Conservation (phyloP, 2,113 vertebrate genomes). For the Syngnathus scovelli region DNA sequence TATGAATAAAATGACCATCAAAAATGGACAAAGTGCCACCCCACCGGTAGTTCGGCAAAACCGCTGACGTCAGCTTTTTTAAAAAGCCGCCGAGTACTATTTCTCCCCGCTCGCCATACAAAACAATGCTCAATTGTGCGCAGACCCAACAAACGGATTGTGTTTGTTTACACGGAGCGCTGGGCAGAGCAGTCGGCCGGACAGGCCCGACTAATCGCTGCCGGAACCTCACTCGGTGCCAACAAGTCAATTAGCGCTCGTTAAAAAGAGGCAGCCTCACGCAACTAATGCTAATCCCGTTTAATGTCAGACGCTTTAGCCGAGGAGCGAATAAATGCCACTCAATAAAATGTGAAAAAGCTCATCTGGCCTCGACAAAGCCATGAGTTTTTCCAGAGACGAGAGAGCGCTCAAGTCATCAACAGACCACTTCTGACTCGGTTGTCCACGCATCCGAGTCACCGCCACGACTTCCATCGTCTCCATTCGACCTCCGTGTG, state of each 20-base stretch:
- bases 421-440: slow-evolving; percentile 13
- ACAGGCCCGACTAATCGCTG: slow-evolving; percentile 30
- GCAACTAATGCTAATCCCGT: slow-evolving; percentile 63
- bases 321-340: too few species aligned
- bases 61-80: slow-evolving; percentile 20
- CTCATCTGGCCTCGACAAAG: too few species aligned
- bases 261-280: slow-evolving; percentile 55
- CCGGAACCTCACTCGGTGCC: neutral
- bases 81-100: neutral
- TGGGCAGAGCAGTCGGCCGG: slow-evolving; percentile 29
- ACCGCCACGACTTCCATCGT: slow-evolving; percentile 1
- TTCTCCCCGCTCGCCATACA: neutral
- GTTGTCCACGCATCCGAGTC: slow-evolving; percentile 2
- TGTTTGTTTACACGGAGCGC: slow-evolving; percentile 46
- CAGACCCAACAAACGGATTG: slow-evolving; percentile 28
- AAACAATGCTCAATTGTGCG: slow-evolving; percentile 38
- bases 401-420: neutral
- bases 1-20: too few species aligned
- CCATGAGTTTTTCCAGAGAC: neutral
- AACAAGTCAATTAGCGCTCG: slow-evolving; percentile 61
- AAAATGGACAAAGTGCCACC: too few species aligned
- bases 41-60: slow-evolving; percentile 1
- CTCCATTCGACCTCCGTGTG: neutral
- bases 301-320: neutral
- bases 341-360: too few species aligned